Conservation (phyloP, 2,113 vertebrate genomes). For the Corydoras sp. region DNA sequence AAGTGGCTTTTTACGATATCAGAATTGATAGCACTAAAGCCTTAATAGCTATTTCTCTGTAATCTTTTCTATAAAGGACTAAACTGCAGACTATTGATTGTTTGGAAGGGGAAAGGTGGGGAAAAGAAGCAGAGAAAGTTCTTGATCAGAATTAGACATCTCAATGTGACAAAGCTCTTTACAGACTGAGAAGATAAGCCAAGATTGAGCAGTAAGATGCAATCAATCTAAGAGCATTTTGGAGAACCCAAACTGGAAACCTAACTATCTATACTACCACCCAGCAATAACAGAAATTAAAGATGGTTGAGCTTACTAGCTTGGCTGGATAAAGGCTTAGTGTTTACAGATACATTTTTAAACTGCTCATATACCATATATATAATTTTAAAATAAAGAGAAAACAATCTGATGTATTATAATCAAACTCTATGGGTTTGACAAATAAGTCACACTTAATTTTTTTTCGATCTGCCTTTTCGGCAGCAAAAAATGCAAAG, state of each 20-base stretch:
- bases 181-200: conserved; percentile 63
- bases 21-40: conserved; percentile 74
- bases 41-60: conserved; percentile 79
- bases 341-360: too few relatives aligned
- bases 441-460: too few relatives aligned
- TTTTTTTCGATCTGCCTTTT: too few relatives aligned
- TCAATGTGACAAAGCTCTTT: conserved; percentile 72
- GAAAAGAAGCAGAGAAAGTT: conserved; percentile 53
- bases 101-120: conserved; percentile 52
- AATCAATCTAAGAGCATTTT: conserved; percentile 55
- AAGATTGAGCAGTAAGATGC: conserved; percentile 62
- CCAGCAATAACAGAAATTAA: neutral
- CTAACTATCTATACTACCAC: conserved; percentile 27
- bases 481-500: too few relatives aligned
- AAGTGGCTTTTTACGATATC: conserved; percentile 75
- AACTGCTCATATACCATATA: too few relatives aligned
- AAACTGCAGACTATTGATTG: conserved; percentile 76
- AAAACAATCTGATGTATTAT: too few relatives aligned
- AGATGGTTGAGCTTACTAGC: too few relatives aligned
- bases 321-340: too few relatives aligned
- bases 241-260: conserved; percentile 58
- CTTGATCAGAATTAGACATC: conserved; percentile 71
- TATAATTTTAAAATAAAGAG: too few relatives aligned
- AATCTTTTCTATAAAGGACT: conserved; percentile 78
- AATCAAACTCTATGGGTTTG: too few relatives aligned